A percentile compares a stretch with the other conserved stretches of the same genome.
These are phyloP conservation scores for Lepus americanus DNA, from an alignment of 2,113 vertebrate species.

Conservation along the genomic window DNA sequence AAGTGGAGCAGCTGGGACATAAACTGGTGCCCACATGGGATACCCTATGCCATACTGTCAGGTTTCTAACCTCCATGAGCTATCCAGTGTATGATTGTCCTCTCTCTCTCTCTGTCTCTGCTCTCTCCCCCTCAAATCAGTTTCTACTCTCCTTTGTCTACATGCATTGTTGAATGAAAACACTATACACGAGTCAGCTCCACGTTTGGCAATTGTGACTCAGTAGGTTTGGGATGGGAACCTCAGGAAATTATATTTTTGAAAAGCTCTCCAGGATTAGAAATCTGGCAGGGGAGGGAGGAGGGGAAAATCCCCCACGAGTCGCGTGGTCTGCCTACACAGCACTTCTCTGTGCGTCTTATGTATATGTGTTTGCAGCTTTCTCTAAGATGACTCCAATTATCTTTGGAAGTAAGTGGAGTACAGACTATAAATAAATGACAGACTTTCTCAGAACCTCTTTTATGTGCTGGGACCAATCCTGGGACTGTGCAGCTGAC, in stretches of 20 bases:
- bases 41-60: no score
- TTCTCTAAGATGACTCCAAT: background rate
- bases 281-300: background rate
- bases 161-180: background rate
- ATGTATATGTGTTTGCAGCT: background rate
- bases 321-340: background rate
- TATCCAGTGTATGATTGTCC: rapidly evolving
- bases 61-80: background rate
- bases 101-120: background rate
- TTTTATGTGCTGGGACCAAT: background rate
- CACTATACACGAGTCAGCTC: background rate
- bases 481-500: background rate
- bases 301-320: background rate
- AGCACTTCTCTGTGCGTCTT: background rate
- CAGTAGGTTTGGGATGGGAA: conserved; percentile 13
- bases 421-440: background rate
- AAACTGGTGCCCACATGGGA: no score
- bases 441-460: conserved; percentile 4
- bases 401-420: background rate
- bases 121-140: background rate
- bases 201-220: background rate
- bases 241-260: background rate
- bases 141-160: background rate
- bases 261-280: conserved; percentile 44
- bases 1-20: no score